phyloP scores from a whole-genome alignment of 2,888 invertebrate species.

The Fabriciana adippe region DNA sequence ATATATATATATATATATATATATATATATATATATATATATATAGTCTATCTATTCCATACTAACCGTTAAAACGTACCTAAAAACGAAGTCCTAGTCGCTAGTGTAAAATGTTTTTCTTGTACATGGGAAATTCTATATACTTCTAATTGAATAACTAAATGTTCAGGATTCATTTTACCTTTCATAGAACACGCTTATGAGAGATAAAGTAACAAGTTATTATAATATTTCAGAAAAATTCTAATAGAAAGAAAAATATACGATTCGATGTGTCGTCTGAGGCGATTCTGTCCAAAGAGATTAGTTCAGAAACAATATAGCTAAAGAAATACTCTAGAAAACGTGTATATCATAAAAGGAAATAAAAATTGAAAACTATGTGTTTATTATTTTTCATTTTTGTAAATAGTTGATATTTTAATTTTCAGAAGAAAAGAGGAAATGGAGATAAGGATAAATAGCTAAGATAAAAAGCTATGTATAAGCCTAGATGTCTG shows the following conservation, averaged over 20 bases:
- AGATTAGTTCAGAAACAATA: slow-evolving; percentile 55
- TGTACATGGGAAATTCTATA: too few species aligned
- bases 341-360: slow-evolving; percentile 19
- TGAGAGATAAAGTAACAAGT: not conserved
- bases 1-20: too few species aligned
- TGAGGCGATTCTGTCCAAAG: slow-evolving; percentile 64
- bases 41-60: too few species aligned
- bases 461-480: slow-evolving; percentile 38
- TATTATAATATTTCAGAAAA: slow-evolving; percentile 60
- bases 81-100: too few species aligned
- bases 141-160: too few species aligned
- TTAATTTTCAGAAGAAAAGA: slow-evolving; percentile 55
- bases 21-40: too few species aligned
- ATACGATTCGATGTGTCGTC: slow-evolving; percentile 75
- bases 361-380: slow-evolving; percentile 18
- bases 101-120: too few species aligned
- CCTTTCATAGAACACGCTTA: too few species aligned
- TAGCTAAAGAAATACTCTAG: slow-evolving; percentile 23
- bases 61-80: too few species aligned
- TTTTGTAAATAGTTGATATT: slow-evolving; percentile 29
- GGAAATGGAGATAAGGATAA: slow-evolving; percentile 50
- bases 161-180: too few species aligned
- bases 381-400: slow-evolving; percentile 12
- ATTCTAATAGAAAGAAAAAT: slow-evolving; percentile 67
- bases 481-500: slow-evolving; percentile 30